Conservation (phyloP, 2,797 vertebrate species). For the Hippoglossus hippoglossus region DNA sequence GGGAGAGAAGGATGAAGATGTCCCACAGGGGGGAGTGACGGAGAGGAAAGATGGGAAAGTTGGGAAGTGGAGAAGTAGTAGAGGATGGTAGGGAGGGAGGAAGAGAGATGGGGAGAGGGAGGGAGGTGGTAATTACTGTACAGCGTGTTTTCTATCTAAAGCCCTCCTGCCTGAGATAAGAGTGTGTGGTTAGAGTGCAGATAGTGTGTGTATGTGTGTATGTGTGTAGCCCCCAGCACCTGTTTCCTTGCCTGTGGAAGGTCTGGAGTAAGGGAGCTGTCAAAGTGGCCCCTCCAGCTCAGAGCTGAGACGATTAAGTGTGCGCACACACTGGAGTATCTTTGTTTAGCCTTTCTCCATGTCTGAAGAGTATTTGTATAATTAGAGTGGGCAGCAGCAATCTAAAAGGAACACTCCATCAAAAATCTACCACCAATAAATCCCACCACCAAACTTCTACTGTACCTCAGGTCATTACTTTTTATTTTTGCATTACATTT, state of each 20-base stretch:
- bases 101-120: conserved; percentile 8
- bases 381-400: conserved; percentile 22
- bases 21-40: conserved; percentile 52
- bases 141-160: conserved; percentile 75
- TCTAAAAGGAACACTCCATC: not conserved
- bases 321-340: conserved; percentile 46
- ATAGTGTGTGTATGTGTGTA: conserved; percentile 25
- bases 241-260: conserved; percentile 56
- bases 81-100: not conserved
- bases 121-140: conserved; percentile 74
- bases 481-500: too few relatives aligned
- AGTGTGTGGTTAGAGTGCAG: conserved; percentile 53
- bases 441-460: too few relatives aligned
- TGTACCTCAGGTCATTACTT: too few relatives aligned
- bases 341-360: conserved; percentile 58
- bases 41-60: conserved; percentile 56
- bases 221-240: conserved; percentile 42
- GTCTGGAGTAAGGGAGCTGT: conserved; percentile 65
- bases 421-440: not conserved
- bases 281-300: conserved; percentile 68
- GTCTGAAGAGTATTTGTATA: conserved; percentile 41
- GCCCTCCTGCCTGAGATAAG: conserved; percentile 75
- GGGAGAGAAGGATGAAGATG: conserved; percentile 55
- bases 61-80: conserved; percentile 44
- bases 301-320: conserved; percentile 40